These are phyloP conservation scores for Bergia sp. DNA, from an alignment of 92 coral and sea anemone species.

Conservation along the genomic window DNA sequence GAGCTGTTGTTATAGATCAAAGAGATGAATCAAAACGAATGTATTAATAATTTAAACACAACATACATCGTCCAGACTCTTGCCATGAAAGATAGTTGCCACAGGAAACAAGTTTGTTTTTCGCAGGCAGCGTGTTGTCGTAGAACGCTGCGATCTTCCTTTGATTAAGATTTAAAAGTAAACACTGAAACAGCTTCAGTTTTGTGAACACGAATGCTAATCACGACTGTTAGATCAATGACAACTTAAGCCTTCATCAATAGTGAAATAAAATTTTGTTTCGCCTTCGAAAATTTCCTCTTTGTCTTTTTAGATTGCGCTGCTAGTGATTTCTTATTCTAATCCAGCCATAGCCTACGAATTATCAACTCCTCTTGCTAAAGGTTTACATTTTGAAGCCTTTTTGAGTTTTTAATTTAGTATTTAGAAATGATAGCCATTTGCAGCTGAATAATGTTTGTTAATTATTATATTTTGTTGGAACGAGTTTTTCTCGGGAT, in stretches of 20 bases:
- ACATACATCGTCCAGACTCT: conserved; percentile 5
- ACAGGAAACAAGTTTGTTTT: conserved; percentile 27
- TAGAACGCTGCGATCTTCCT: neutral
- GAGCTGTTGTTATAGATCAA: conserved; percentile 38
- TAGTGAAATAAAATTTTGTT: too few relatives aligned
- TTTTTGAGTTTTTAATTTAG: conserved; percentile 23
- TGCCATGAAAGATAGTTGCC: conserved; percentile 7
- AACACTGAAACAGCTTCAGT: neutral
- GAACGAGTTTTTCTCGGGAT: neutral
- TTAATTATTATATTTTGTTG: neutral
- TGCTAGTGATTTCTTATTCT: neutral
- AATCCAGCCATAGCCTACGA: too few relatives aligned
- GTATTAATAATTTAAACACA: conserved; percentile 39
- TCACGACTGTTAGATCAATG: too few relatives aligned
- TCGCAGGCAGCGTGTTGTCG: neutral
- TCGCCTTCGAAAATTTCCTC: too few relatives aligned
- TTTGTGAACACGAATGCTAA: neutral
- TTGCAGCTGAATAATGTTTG: conserved; percentile 21
- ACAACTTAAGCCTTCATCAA: too few relatives aligned
- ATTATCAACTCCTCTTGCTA: too few relatives aligned
- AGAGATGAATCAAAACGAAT: conserved; percentile 24
- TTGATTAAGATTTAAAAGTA: neutral
- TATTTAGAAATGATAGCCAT: conserved; percentile 22
- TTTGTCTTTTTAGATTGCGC: neutral
- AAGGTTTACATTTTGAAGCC: neutral